Conservation (phyloP, 1,140 invertebrate species). For the Sitobion miscanthi region DNA sequence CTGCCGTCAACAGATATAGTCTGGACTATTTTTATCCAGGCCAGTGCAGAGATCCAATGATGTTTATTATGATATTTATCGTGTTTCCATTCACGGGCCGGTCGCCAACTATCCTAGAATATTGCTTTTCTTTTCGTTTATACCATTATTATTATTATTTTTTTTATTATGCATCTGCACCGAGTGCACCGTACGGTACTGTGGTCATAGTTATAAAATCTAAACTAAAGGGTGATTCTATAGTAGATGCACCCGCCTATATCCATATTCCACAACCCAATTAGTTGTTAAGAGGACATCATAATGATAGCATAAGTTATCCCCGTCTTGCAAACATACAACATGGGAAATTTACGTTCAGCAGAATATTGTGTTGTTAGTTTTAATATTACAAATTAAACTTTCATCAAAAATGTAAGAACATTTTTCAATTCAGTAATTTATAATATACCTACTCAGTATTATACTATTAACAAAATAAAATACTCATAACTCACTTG, state of each 20-base stretch:
- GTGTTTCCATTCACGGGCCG: conserved; percentile 35
- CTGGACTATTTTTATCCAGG: conserved; percentile 52
- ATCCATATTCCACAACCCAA: neutral
- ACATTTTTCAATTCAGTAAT: neutral
- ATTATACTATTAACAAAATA: too few species aligned
- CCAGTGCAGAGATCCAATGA: conserved; percentile 48
- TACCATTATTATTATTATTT: conserved; percentile 17
- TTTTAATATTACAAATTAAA: neutral
- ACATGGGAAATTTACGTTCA: neutral
- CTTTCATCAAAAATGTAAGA: neutral
- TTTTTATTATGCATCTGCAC: conserved; percentile 1
- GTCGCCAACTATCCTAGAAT: conserved; percentile 35
- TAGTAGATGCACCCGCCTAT: neutral
- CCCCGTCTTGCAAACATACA: neutral
- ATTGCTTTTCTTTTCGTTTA: neutral
- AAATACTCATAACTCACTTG: too few species aligned
- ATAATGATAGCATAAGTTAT: neutral
- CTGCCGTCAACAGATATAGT: neutral
- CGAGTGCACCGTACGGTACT: neutral
- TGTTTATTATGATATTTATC: conserved; percentile 51
- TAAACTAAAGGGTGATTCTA: neutral
- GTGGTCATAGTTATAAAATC: neutral
- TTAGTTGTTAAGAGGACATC: neutral
- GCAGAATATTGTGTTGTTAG: neutral
- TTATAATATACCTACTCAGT: too few species aligned